These are phyloP conservation scores for Cataglyphis hispanica DNA, from an alignment of 1,140 invertebrate genomes.

Conservation along the genomic window DNA sequence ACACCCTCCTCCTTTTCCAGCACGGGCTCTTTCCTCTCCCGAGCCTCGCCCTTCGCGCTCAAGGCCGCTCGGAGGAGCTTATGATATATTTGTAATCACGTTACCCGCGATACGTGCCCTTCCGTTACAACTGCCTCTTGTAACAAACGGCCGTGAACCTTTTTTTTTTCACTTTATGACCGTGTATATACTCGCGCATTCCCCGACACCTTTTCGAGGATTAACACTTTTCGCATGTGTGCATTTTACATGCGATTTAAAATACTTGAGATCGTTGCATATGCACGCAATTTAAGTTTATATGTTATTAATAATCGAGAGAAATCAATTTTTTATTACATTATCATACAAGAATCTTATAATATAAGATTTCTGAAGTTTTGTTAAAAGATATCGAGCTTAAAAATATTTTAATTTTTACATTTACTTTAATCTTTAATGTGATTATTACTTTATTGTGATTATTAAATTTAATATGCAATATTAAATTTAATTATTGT, in stretches of 20 bases:
- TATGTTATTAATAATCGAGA: background rate
- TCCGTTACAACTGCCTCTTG: conserved; percentile 82
- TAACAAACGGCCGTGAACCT: conserved; percentile 79
- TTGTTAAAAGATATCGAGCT: background rate
- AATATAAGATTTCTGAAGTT: background rate
- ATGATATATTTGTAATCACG: conserved; percentile 86
- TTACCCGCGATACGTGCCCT: conserved; percentile 82
- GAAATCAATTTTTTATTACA: background rate
- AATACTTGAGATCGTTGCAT: background rate
- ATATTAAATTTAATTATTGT: too few species aligned
- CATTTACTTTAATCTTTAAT: background rate
- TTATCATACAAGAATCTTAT: background rate
- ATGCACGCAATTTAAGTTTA: background rate
- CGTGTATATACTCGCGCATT: conserved; percentile 26
- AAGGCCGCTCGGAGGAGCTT: conserved; percentile 73
- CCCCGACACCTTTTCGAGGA: conserved; percentile 1
- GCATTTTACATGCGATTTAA: background rate
- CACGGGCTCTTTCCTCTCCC: conserved; percentile 30
- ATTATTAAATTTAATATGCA: background rate
- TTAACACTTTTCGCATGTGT: background rate
- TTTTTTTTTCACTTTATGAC: conserved; percentile 66
- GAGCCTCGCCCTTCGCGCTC: conserved; percentile 1
- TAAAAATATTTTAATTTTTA: background rate
- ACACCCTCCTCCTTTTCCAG: conserved; percentile 46
- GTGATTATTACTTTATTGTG: background rate